Evolutionary conservation across 2,797 vertebrate genomes (phyloP), one percentile per base, ranked within the genome.

Genomic region (Notolabrus celidotus): DNA sequence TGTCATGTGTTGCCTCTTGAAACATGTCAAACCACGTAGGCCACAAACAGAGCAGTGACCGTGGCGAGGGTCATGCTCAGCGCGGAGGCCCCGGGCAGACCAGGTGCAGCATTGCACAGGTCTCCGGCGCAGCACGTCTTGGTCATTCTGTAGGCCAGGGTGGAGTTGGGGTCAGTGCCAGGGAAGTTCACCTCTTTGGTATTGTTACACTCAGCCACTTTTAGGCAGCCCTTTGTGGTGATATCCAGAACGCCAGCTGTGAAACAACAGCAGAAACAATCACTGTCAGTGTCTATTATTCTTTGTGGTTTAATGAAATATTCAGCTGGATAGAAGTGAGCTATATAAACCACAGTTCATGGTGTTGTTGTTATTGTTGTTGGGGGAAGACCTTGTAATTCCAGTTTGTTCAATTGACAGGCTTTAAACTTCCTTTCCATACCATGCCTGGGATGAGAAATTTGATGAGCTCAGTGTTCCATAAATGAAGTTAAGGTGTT

Each of bases 51-150:
- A 23, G 91, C 76, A 9, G 74, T 47, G 60, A 90, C 0, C n/a
- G 86, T 41, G 67, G 87, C 45, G 0, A 92, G 14, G 36, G 77
- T 49, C 67, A 94, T 67, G 64, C 74, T 67, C 47, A 92, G 49
- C 0, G 27, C 60, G 7, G 85, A 59, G 10, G 68, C 2, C 0
- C 64, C 56, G 0, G 85, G 79, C 39, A 75, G 77, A 2, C 62
- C 82, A 0, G 92, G 83, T 0, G 92, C 92, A 0, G 65, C 36
- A 56, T 95, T 94, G 55, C 93, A 95, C 82, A 95, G 80, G 72
- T 94, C 56, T 0, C 22, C 23, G 41, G 0, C 0, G 67, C 94
- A 95, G 85, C 94, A 95, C 0, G 65, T 92, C 58, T 81, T 93
- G n/a, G n/a, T 86, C 27, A 94, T 22, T 0, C 0, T 0, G 84